A percentile compares a stretch with the other conserved stretches of the same genome.
Evolutionary conservation across 2,888 invertebrate genomes (phyloP).

Genomic region (Phalera bucephala): DNA sequence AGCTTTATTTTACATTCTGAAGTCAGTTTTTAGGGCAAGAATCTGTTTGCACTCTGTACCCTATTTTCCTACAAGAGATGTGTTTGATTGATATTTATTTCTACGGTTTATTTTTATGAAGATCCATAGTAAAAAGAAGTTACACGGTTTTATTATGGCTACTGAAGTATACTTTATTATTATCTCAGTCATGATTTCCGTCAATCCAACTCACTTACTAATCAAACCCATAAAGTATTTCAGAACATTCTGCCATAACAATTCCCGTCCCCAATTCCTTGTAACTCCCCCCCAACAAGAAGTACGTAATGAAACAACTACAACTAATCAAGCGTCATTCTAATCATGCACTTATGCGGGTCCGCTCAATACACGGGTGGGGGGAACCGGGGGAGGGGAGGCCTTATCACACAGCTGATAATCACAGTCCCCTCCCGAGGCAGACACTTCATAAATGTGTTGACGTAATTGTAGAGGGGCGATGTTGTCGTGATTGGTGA

Average conservation of each 20-base stretch:
- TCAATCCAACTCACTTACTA: too few species aligned
- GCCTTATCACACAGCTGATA: slow-evolving; percentile 63
- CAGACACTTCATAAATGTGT: slow-evolving; percentile 51
- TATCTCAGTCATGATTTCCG: too few species aligned
- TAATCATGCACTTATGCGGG: slow-evolving; percentile 54
- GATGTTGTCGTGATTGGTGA: slow-evolving; percentile 5
- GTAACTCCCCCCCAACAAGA: not conserved
- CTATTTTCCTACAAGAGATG: too few species aligned
- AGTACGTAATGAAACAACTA: slow-evolving; percentile 11
- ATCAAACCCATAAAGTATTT: too few species aligned
- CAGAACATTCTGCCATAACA: not conserved
- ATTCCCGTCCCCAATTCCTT: not conserved
- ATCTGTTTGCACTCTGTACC: too few species aligned
- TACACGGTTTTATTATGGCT: too few species aligned
- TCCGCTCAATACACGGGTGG: slow-evolving; percentile 43
- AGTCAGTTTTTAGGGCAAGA: too few species aligned
- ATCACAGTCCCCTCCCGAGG: slow-evolving; percentile 48
- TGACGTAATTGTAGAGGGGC: slow-evolving; percentile 51
- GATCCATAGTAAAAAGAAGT: too few species aligned
- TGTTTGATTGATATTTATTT: too few species aligned
- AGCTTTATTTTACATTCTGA: too few species aligned
- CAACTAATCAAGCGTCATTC: slow-evolving; percentile 22
- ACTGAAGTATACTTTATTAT: too few species aligned
- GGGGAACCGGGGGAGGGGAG: slow-evolving; percentile 15
- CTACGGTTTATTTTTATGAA: too few species aligned